Evolutionary conservation across 2,113 vertebrate genomes (phyloP), one percentile per base, ranked within the genome.

Genomic region (Cinclus cinclus): DNA sequence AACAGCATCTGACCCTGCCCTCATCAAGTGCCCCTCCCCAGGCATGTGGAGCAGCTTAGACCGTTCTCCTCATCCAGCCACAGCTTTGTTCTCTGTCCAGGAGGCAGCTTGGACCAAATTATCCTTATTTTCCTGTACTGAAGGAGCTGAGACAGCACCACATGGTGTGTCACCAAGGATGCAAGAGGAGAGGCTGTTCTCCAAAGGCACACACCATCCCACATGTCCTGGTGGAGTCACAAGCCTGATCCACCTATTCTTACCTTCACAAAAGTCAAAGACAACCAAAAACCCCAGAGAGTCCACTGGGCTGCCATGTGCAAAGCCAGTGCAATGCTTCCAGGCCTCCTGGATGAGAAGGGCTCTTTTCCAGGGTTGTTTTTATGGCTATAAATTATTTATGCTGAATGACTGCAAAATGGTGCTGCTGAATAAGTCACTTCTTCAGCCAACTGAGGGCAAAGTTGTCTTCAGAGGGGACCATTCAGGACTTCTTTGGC

Each of bases 201-300:
- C 50, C 92, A 78, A 37, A 49, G 7, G 24, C 50, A 25, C 19
- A 33, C 31, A 10, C 11, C 3, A 8, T 59, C 70, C 37, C 19
- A 20, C 15, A 0, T 1, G 37, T n/a, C 41, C 44, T 2, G 15
- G 3, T 28, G 23, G 16, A 71, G 17, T 1, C 2, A 0, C 52
- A 35, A 15, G 22, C 8, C 23, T 3, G 2, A 69, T 21, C 28
- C 23, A 33, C 4, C 41, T 68, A 46, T 62, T 15, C 17, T 49
- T 33, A 21, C 2, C 63, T 31, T 56, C 37, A 55, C 30, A 55
- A 33, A 86, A 37, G 24, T 30, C 59, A 71, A 74, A 92, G n/a
- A 5, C 75, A 82, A 25, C 4, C 55, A 88, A 37, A 58, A 82
- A 35, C 23, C 25, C 63, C 52, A 27, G 0, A 24, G 9, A 37